phyloP scores from a whole-genome alignment of 1,140 invertebrate genomes.

The Trachymyrmex cornetzi region DNA sequence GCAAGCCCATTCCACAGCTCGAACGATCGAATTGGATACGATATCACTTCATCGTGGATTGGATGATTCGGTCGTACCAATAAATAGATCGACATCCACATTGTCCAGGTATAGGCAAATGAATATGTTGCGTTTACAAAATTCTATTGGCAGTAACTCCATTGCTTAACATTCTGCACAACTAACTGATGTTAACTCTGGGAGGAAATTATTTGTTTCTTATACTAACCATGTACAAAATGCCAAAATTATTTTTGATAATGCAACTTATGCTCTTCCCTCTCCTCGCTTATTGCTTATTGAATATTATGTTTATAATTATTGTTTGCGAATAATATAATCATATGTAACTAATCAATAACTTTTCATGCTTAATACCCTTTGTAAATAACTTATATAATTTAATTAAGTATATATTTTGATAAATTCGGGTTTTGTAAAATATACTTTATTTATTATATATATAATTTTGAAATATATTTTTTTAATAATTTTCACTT shows the following conservation, averaged over 20 bases:
- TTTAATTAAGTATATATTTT: not conserved
- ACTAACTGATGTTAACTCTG: not conserved
- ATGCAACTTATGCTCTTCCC: slow-evolving; percentile 14
- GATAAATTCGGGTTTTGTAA: not conserved
- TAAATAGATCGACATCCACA: slow-evolving; percentile 80
- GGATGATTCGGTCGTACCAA: slow-evolving; percentile 84
- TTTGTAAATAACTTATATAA: slow-evolving; percentile 25
- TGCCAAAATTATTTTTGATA: slow-evolving; percentile 18
- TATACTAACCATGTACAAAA: slow-evolving; percentile 38
- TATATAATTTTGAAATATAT: not conserved
- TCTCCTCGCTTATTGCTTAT: not conserved
- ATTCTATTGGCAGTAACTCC: slow-evolving; percentile 50
- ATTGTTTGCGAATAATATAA: slow-evolving; percentile 24
- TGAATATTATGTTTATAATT: slow-evolving; percentile 17
- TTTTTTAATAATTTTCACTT: not conserved
- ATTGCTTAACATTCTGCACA: slow-evolving; percentile 51
- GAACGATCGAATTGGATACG: slow-evolving; percentile 85
- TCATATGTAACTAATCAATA: slow-evolving; percentile 25
- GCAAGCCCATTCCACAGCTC: slow-evolving; percentile 79
- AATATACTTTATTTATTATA: not conserved
- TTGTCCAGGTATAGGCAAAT: slow-evolving; percentile 81
- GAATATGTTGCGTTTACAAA: slow-evolving; percentile 9
- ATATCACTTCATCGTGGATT: slow-evolving; percentile 89
- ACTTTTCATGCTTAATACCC: slow-evolving; percentile 11
- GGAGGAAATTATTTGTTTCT: slow-evolving; percentile 43